Evolutionary conservation across 2,888 invertebrate species (phyloP).

Genomic region (Euzophera pinguis): DNA sequence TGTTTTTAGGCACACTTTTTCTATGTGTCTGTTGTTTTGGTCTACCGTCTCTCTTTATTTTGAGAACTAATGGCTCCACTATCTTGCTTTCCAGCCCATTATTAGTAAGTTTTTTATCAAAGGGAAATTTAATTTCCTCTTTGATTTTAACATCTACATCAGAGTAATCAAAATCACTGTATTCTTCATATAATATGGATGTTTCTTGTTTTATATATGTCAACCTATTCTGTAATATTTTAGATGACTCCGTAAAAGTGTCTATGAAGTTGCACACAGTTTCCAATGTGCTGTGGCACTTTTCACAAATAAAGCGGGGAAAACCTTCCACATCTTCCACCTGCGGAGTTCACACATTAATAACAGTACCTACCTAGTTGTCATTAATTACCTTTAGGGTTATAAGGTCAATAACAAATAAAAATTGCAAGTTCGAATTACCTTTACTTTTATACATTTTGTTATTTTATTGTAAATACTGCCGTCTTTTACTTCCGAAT

Average conservation of each 20-base stretch:
- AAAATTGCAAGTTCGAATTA: slow-evolving; percentile 21
- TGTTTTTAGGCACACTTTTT: slow-evolving; percentile 24
- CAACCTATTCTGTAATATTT: slow-evolving; percentile 44
- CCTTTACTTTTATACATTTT: slow-evolving; percentile 55
- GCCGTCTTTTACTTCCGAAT: slow-evolving; percentile 28
- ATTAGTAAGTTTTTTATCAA: slow-evolving; percentile 20
- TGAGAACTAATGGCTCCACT: slow-evolving; percentile 27
- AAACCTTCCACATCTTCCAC: slow-evolving; percentile 59
- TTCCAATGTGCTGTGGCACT: slow-evolving; percentile 49
- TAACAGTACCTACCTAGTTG: not conserved
- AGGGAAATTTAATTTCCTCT: slow-evolving; percentile 26
- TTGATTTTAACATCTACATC: slow-evolving; percentile 30
- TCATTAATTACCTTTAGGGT: too few species aligned
- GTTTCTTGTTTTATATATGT: slow-evolving; percentile 44
- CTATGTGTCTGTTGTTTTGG: slow-evolving; percentile 22
- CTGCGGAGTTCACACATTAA: slow-evolving; percentile 38
- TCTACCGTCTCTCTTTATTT: slow-evolving; percentile 23
- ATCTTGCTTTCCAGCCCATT: slow-evolving; percentile 27
- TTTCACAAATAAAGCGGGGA: slow-evolving; percentile 55
- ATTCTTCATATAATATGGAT: slow-evolving; percentile 18
- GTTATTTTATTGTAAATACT: slow-evolving; percentile 44
- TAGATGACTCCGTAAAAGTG: slow-evolving; percentile 49
- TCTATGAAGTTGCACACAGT: slow-evolving; percentile 48
- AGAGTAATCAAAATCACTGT: slow-evolving; percentile 23
- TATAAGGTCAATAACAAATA: too few species aligned